Conservation (phyloP, 2,113 vertebrate genomes). For the Labeo catla region DNA sequence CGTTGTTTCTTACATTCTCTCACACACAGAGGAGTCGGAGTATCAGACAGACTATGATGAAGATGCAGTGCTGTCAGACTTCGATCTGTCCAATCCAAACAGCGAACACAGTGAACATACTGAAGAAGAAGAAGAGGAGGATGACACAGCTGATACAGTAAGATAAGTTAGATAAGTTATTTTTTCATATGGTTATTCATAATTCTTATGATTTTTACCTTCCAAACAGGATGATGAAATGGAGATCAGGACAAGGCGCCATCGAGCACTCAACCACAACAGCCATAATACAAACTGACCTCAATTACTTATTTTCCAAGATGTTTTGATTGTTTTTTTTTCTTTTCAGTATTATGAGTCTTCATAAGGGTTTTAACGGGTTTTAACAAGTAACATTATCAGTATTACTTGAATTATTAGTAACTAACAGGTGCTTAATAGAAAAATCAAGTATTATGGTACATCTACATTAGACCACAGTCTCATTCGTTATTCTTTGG, state of each 20-base stretch:
- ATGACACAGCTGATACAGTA: conserved; percentile 82
- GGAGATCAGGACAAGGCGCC: conserved; percentile 47
- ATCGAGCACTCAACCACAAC: background rate
- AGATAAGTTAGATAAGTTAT: background rate
- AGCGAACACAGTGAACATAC: conserved; percentile 68
- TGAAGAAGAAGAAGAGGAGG: conserved; percentile 77
- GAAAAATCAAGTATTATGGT: background rate
- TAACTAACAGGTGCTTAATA: background rate
- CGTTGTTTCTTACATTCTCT: conserved; percentile 19
- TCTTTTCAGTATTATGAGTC: background rate
- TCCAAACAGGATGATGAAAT: conserved; percentile 72
- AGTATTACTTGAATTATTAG: conserved; percentile 5
- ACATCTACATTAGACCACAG: background rate
- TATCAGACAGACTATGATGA: conserved; percentile 91
- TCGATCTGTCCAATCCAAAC: conserved; percentile 67
- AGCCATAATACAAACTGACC: conserved; percentile 29
- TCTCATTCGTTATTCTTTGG: background rate
- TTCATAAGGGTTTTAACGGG: background rate
- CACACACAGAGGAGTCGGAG: conserved; percentile 84
- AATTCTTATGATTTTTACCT: background rate
- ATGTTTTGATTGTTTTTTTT: background rate
- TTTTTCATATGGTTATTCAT: background rate
- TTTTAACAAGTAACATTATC: conserved; percentile 16
- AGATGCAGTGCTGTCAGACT: conserved; percentile 78
- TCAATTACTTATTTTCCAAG: background rate